Conservation (phyloP, 2,113 vertebrate species). For the Sula dactylatra region DNA sequence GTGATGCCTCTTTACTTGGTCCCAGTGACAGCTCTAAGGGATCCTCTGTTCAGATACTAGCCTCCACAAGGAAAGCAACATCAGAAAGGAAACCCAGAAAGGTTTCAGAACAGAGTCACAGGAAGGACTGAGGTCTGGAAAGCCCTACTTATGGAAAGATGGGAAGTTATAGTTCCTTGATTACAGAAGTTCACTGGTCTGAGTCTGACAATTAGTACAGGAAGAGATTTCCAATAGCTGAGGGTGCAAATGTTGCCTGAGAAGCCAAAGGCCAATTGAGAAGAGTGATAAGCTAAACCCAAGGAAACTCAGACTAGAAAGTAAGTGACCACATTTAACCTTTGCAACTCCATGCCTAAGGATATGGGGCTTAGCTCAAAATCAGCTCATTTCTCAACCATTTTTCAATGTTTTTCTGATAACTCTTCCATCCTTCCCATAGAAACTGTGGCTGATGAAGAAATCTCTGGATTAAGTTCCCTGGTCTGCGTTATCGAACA, state of each 20-base stretch:
- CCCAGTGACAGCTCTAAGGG: background rate
- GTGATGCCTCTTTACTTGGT: background rate
- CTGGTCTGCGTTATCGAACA: background rate
- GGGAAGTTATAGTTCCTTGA: background rate
- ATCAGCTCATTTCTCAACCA: background rate
- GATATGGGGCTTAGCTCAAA: background rate
- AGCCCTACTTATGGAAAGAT: background rate
- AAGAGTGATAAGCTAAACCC: background rate
- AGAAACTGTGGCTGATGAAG: background rate
- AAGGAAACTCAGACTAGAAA: background rate
- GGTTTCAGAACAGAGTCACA: background rate
- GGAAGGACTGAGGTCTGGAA: background rate
- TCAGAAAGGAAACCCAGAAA: background rate
- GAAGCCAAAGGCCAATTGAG: background rate
- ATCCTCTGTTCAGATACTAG: background rate
- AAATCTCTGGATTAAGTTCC: background rate
- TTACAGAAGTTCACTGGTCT: background rate
- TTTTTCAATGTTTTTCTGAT: background rate
- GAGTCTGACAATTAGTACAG: background rate
- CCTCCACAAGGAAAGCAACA: background rate
- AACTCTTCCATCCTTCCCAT: background rate
- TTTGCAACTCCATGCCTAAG: background rate
- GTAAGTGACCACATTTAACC: background rate
- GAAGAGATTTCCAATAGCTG: background rate
- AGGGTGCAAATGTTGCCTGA: background rate